These are phyloP conservation scores for Parapsyche elsis DNA, from an alignment of 1,140 invertebrate species.

Conservation along the genomic window DNA sequence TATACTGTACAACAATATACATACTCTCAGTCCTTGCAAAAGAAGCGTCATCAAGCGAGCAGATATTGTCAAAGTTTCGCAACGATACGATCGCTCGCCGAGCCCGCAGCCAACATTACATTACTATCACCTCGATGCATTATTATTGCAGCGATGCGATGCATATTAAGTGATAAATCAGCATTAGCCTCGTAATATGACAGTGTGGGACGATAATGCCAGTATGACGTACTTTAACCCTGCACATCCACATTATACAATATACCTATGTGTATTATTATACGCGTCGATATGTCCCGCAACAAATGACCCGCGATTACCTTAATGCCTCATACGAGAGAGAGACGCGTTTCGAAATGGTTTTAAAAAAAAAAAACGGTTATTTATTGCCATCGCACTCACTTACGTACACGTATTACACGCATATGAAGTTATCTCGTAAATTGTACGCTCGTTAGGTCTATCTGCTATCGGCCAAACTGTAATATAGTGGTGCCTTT, in stretches of 20 bases:
- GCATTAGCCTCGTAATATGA: background rate
- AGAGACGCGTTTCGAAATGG: background rate
- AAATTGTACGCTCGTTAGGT: conserved; percentile 5
- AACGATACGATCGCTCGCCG: background rate
- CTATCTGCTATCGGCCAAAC: conserved; percentile 7
- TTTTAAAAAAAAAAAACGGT: background rate
- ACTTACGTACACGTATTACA: background rate
- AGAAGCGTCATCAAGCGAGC: background rate
- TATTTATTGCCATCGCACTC: background rate
- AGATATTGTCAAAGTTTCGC: no score
- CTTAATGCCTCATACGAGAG: background rate
- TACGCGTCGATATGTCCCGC: background rate
- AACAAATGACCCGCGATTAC: conserved; percentile 13
- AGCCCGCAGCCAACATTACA: no score
- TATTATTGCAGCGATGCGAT: background rate
- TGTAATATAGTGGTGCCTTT: background rate
- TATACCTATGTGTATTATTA: background rate
- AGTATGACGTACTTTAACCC: no score
- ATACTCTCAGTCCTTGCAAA: background rate
- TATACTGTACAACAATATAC: no score
- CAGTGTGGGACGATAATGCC: background rate
- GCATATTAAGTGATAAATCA: conserved; percentile 13
- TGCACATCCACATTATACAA: no score
- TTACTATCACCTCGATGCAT: no score
- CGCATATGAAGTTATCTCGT: background rate